These are phyloP conservation scores for Zosterops japonicus DNA, from an alignment of 2,113 vertebrate genomes.

Conservation along the genomic window DNA sequence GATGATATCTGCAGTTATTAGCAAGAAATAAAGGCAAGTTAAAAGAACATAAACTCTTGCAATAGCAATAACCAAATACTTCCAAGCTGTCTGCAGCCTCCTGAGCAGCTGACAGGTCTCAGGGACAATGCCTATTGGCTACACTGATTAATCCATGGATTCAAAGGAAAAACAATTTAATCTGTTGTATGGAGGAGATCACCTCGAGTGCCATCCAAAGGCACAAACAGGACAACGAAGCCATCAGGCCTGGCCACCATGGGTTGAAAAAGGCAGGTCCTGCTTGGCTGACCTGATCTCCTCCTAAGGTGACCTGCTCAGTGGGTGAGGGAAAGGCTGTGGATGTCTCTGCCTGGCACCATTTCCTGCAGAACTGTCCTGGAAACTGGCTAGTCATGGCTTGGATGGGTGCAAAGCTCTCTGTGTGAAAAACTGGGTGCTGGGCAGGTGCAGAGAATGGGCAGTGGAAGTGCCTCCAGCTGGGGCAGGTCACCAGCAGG, in stretches of 20 bases:
- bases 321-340: too few relatives aligned
- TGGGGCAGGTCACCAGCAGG: neutral
- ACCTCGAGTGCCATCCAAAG: neutral
- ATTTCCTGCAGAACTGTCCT: neutral
- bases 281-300: neutral
- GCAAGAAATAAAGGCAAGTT: neutral
- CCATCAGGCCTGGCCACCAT: neutral
- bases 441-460: neutral
- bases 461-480: neutral
- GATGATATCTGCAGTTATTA: neutral
- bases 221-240: accelerated
- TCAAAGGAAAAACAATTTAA: neutral
- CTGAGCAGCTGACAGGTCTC: conserved; percentile 33
- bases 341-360: accelerated
- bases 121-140: neutral
- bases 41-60: neutral
- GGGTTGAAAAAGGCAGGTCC: neutral
- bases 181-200: neutral
- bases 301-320: neutral
- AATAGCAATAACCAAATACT: neutral
- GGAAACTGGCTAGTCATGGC: accelerated
- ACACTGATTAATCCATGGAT: neutral
- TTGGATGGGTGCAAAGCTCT: too few relatives aligned
- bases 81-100: conserved; percentile 12
- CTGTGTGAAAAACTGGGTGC: accelerated